Evolutionary conservation across 2,797 vertebrate species (phyloP).

Genomic region (Microtus obscurus): DNA sequence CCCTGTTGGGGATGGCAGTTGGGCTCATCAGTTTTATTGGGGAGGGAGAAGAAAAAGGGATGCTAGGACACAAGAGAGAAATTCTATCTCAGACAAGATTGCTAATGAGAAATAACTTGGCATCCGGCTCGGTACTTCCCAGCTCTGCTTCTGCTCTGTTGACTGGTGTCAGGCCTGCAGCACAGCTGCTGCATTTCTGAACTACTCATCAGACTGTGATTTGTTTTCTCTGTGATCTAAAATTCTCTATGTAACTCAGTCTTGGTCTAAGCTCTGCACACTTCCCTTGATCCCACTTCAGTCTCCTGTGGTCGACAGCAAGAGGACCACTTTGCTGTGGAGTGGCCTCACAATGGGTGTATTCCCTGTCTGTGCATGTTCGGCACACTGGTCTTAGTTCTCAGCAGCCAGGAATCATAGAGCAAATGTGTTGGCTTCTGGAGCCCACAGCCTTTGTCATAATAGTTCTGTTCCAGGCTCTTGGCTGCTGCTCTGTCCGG

Average conservation of each 20-base stretch:
- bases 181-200: background rate
- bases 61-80: background rate
- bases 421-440: background rate
- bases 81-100: background rate
- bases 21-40: background rate
- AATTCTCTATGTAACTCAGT: background rate
- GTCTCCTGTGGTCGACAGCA: background rate
- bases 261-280: background rate
- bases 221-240: background rate
- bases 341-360: background rate
- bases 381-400: background rate
- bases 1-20: background rate
- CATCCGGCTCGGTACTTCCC: background rate
- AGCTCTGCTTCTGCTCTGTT: background rate
- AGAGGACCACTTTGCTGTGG: fast-evolving
- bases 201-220: background rate
- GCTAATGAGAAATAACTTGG: background rate
- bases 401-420: background rate
- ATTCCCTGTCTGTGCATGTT: background rate
- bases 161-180: background rate
- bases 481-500: background rate
- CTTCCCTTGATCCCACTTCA: background rate
- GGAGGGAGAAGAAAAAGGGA: background rate
- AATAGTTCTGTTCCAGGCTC: background rate
- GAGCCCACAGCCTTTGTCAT: background rate